Conservation (phyloP, 30 jellyfish, hydroid and myxozoan species). For the Clytia hemisphaerica region DNA sequence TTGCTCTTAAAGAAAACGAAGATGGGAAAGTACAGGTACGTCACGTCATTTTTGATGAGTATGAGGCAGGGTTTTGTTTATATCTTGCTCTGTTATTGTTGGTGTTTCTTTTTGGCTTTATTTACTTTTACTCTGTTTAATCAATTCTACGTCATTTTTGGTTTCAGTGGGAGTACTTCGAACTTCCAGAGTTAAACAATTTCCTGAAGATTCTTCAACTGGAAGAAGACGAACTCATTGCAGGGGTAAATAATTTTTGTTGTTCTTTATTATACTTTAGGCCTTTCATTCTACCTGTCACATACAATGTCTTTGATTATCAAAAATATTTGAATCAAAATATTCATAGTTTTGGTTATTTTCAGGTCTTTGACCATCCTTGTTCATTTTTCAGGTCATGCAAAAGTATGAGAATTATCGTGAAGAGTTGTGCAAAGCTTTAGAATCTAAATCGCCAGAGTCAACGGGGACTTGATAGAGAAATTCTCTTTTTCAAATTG, state of each 20-base stretch:
- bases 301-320: too few species aligned
- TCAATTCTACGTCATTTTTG: background rate
- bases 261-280: background rate
- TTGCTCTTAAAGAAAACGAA: slow-evolving; percentile 73
- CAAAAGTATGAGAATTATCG: too few species aligned
- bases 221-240: slow-evolving; percentile 81
- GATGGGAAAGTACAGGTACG: slow-evolving; percentile 62
- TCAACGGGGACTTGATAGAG: too few species aligned
- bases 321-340: too few species aligned
- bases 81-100: background rate
- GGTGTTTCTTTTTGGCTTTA: background rate
- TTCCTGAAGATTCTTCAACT: slow-evolving; percentile 61
- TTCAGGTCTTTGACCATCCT: too few species aligned
- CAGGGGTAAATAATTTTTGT: slow-evolving; percentile 42
- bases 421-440: too few species aligned
- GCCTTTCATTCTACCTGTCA: too few species aligned
- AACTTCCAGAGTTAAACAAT: slow-evolving; percentile 73
- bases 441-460: too few species aligned
- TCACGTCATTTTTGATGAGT: background rate
- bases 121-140: background rate
- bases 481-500: too few species aligned
- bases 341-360: too few species aligned
- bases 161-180: slow-evolving; percentile 82
- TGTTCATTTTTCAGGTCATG: too few species aligned
- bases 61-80: too few species aligned